phyloP scores from a whole-genome alignment of 2,888 invertebrate species.

The Carpatolechia fugitivella region DNA sequence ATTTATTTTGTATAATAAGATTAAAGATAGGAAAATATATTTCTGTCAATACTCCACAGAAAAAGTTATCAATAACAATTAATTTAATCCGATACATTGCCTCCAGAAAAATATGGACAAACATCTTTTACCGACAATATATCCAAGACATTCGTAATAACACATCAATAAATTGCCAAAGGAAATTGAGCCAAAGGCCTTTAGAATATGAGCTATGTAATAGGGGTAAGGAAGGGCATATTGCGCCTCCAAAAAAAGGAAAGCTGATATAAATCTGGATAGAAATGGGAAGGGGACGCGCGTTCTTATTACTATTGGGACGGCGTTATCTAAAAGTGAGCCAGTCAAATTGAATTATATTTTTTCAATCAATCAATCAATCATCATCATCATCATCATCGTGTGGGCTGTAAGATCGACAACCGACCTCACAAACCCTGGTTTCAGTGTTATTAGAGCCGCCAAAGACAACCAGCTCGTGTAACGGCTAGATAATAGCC shows the following conservation, averaged over 20 bases:
- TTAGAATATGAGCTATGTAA: constrained; percentile 22
- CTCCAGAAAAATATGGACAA: background rate
- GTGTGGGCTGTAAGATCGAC: too few species aligned
- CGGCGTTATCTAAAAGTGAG: constrained; percentile 13
- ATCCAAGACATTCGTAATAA: constrained; percentile 8
- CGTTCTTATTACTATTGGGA: constrained; percentile 24
- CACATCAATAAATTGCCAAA: constrained; percentile 30
- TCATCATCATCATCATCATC: too few species aligned
- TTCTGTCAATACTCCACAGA: background rate
- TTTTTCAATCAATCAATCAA: too few species aligned
- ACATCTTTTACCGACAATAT: background rate
- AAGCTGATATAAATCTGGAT: constrained; percentile 29
- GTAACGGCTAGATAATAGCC: too few species aligned
- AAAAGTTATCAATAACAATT: background rate
- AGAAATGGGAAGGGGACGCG: constrained; percentile 20
- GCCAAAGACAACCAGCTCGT: too few species aligned
- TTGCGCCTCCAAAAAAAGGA: constrained; percentile 29
- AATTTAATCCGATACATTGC: background rate
- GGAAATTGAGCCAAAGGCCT: constrained; percentile 26
- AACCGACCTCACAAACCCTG: too few species aligned
- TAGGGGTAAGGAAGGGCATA: constrained; percentile 29
- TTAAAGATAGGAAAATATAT: too few species aligned
- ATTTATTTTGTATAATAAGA: too few species aligned
- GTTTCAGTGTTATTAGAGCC: too few species aligned
- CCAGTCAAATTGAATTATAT: background rate